Conservation (phyloP, 2,888 invertebrate species). For the Meteorus colon region DNA sequence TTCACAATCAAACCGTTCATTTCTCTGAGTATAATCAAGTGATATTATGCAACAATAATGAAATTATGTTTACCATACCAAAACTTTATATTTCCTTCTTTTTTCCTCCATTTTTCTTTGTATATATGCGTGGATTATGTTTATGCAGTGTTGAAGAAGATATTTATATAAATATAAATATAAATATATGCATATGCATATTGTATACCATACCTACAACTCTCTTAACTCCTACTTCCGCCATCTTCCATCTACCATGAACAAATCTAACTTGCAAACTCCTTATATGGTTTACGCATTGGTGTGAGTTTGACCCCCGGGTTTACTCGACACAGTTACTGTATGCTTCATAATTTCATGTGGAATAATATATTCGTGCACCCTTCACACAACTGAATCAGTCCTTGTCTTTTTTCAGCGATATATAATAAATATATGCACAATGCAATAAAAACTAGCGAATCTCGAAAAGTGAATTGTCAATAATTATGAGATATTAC, state of each 20-base stretch:
- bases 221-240: constrained; percentile 1
- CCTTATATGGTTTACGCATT: constrained; percentile 10
- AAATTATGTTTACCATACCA: background rate
- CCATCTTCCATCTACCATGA: constrained; percentile 9
- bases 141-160: background rate
- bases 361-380: constrained; percentile 10
- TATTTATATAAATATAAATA: background rate
- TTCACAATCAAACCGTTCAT: background rate
- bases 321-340: constrained; percentile 25
- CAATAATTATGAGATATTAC: too few species aligned
- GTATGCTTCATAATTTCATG: background rate
- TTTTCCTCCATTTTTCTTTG: background rate
- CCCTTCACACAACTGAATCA: constrained; percentile 18
- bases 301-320: constrained; percentile 21
- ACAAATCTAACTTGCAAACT: constrained; percentile 20
- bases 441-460: background rate
- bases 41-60: background rate
- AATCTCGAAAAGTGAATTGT: background rate
- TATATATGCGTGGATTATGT: background rate
- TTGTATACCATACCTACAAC: background rate
- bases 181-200: background rate
- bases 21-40: background rate
- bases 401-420: background rate
- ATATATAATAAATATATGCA: background rate
- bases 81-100: background rate